Evolutionary conservation across 2,888 invertebrate species (phyloP).

Genomic region (Drosophila setosimentum): DNA sequence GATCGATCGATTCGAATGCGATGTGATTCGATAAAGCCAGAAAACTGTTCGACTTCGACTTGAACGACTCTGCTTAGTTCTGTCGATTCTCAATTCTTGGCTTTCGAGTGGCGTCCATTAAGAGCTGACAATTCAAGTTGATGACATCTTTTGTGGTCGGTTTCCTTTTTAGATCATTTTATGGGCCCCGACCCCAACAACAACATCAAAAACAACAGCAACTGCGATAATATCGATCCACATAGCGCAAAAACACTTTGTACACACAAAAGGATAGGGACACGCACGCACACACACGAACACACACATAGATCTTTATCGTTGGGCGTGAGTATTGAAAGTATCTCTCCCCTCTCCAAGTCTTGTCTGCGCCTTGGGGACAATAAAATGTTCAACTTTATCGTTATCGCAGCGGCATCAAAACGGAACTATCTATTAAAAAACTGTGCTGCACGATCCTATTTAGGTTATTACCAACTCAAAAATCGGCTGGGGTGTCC

Average conservation of each 20-base stretch:
- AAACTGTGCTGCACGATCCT: conserved; percentile 36
- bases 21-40: conserved; percentile 34
- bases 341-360: conserved; percentile 14
- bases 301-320: conserved; percentile 60
- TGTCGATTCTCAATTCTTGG: neutral
- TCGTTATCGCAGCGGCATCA: conserved; percentile 64
- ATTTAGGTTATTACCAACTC: conserved; percentile 34
- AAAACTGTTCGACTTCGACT: conserved; percentile 7
- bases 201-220: conserved; percentile 6
- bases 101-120: conserved; percentile 44
- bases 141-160: conserved; percentile 76
- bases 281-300: conserved; percentile 14
- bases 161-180: conserved; percentile 55
- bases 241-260: conserved; percentile 32
- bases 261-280: conserved; percentile 49
- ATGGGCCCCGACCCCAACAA: conserved; percentile 27
- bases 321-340: conserved; percentile 52
- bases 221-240: conserved; percentile 12
- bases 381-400: conserved; percentile 75
- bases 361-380: conserved; percentile 8
- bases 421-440: conserved; percentile 77
- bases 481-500: neutral
- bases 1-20: conserved; percentile 32
- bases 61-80: neutral
- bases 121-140: conserved; percentile 73